Percentiles rank a stretch among this genome's conserved stretches.
Conservation (phyloP, 2,113 vertebrate genomes). For the Psilopogon haemacephalus region DNA sequence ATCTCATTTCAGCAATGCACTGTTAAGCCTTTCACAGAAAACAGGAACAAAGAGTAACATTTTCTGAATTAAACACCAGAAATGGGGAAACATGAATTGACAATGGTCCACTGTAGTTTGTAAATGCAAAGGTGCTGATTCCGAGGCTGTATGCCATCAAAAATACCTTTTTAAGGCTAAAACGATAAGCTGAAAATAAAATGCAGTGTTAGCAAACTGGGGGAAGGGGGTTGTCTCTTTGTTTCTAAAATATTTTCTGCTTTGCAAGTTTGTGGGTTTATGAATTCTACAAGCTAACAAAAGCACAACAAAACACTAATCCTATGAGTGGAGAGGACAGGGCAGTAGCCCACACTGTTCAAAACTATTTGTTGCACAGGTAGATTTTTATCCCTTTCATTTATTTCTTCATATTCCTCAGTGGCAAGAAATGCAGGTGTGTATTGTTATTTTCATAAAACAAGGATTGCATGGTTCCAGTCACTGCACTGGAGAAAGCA, state of each 20-base stretch:
- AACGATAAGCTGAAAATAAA: constrained; percentile 44
- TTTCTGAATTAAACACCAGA: neutral
- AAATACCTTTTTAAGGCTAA: constrained; percentile 33
- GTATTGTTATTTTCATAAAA: neutral
- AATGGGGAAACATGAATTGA: neutral
- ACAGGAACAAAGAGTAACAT: neutral
- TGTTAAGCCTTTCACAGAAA: neutral
- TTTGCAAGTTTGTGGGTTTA: neutral
- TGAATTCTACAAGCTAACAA: neutral
- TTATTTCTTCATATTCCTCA: neutral
- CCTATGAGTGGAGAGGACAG: neutral
- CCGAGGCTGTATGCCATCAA: constrained; percentile 18
- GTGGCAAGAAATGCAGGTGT: neutral
- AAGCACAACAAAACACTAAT: neutral
- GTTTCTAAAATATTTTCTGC: neutral
- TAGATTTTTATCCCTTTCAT: neutral
- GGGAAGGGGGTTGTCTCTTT: neutral
- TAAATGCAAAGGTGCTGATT: constrained; percentile 41
- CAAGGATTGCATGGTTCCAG: neutral
- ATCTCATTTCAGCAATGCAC: neutral
- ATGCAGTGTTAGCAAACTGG: neutral
- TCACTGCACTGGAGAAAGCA: neutral
- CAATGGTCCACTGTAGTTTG: neutral
- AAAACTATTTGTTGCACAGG: neutral
- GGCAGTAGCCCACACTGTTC: neutral